These are phyloP conservation scores for Drosophila kikkawai DNA, from an alignment of 1,140 invertebrate species.

Conservation along the genomic window DNA sequence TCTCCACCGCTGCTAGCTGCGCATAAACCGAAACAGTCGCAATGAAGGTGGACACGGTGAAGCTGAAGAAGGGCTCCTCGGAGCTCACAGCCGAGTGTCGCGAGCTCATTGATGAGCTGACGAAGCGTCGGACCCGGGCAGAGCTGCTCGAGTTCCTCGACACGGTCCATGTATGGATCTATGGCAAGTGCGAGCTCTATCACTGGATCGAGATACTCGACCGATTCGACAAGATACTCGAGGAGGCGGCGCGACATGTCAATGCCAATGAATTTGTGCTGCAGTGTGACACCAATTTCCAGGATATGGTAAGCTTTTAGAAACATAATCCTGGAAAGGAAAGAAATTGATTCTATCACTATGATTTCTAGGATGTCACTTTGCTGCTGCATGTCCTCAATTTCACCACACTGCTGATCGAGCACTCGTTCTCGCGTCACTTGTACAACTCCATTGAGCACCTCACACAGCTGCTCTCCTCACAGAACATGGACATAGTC, in stretches of 20 bases:
- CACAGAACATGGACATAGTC: conserved; percentile 95
- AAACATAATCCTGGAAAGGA: not conserved
- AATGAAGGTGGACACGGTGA: conserved; percentile 95
- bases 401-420: conserved; percentile 94
- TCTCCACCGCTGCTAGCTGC: conserved; percentile 5
- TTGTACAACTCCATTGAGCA: conserved; percentile 97
- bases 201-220: conserved; percentile 96
- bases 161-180: conserved; percentile 94
- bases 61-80: conserved; percentile 94
- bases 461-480: conserved; percentile 92
- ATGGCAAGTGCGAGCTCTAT: conserved; percentile 95
- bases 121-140: conserved; percentile 88
- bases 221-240: conserved; percentile 93
- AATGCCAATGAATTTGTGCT: conserved; percentile 91
- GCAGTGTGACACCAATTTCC: conserved; percentile 90
- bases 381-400: conserved; percentile 92
- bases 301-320: conserved; percentile 86
- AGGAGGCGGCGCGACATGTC: conserved; percentile 89
- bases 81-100: conserved; percentile 95
- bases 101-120: conserved; percentile 91
- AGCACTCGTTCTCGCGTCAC: conserved; percentile 96
- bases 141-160: conserved; percentile 91
- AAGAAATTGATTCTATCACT: not conserved
- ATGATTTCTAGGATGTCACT: conserved; percentile 88
- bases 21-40: conserved; percentile 53